Evolutionary conservation across 2,888 invertebrate genomes (phyloP).

Genomic region (Epirrita christyi): DNA sequence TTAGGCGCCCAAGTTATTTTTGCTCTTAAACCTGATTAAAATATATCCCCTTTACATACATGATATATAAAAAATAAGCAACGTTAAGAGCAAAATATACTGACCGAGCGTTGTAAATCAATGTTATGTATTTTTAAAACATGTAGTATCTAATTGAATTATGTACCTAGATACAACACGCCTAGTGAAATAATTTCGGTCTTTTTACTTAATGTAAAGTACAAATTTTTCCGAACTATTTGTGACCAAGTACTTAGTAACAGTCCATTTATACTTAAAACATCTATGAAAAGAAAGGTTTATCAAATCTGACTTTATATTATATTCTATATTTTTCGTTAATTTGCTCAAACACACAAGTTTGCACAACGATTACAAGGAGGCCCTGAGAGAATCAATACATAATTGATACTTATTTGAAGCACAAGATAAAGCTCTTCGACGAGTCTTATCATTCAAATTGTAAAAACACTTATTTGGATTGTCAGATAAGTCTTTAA

Average conservation of each 20-base stretch:
- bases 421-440: neutral
- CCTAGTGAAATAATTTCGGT: slow-evolving; percentile 19
- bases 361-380: slow-evolving; percentile 19
- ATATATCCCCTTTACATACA: neutral
- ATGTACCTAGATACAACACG: slow-evolving; percentile 5
- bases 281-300: slow-evolving; percentile 7
- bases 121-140: slow-evolving; percentile 25
- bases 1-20: slow-evolving; percentile 5
- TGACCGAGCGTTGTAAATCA: slow-evolving; percentile 7
- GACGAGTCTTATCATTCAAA: no score
- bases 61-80: neutral
- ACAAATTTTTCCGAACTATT: slow-evolving; percentile 29
- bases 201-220: slow-evolving; percentile 23
- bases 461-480: no score
- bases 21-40: slow-evolving; percentile 5
- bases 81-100: slow-evolving; percentile 14
- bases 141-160: neutral
- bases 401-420: neutral
- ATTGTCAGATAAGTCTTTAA: neutral
- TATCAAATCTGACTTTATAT: slow-evolving; percentile 1
- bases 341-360: slow-evolving; percentile 24
- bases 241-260: slow-evolving; percentile 32
- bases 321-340: slow-evolving; percentile 20
- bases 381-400: neutral
- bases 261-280: slow-evolving; percentile 12